These are phyloP conservation scores for Chloropsis cyanopogon DNA, from an alignment of 2,113 vertebrate genomes.

Conservation along the genomic window DNA sequence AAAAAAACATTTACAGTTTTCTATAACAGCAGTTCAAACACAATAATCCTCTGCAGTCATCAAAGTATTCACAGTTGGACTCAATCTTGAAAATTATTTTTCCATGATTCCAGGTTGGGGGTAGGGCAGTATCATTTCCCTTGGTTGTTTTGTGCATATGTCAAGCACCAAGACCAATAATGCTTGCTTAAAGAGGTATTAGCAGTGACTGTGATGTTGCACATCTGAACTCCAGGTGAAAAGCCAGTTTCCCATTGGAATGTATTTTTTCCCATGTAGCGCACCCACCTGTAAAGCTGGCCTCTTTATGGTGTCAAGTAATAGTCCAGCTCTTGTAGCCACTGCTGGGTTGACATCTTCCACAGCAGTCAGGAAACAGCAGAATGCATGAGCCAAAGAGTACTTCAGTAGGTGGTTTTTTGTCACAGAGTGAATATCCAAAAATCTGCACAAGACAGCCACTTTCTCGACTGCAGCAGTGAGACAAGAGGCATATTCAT, in stretches of 20 bases:
- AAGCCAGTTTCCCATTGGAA: background rate
- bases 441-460: constrained; percentile 93
- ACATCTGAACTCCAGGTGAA: background rate
- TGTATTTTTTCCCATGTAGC: background rate
- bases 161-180: background rate
- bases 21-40: background rate
- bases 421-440: constrained; percentile 96
- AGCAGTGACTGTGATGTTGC: background rate
- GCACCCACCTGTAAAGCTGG: constrained; percentile 88
- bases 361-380: constrained; percentile 94
- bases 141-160: background rate
- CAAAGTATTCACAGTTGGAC: background rate
- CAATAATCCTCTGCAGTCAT: background rate
- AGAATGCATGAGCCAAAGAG: constrained; percentile 94
- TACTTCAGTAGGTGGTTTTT: constrained; percentile 98
- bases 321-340: constrained; percentile 90
- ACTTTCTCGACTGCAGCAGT: constrained; percentile 89
- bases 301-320: constrained; percentile 94
- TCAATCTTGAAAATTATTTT: background rate
- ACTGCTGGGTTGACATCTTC: constrained; percentile 98
- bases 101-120: background rate
- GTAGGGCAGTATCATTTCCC: background rate
- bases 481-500: background rate
- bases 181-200: background rate
- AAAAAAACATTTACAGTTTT: background rate